phyloP scores from a whole-genome alignment of 2,888 invertebrate genomes.

The Brassicogethes aeneus region DNA sequence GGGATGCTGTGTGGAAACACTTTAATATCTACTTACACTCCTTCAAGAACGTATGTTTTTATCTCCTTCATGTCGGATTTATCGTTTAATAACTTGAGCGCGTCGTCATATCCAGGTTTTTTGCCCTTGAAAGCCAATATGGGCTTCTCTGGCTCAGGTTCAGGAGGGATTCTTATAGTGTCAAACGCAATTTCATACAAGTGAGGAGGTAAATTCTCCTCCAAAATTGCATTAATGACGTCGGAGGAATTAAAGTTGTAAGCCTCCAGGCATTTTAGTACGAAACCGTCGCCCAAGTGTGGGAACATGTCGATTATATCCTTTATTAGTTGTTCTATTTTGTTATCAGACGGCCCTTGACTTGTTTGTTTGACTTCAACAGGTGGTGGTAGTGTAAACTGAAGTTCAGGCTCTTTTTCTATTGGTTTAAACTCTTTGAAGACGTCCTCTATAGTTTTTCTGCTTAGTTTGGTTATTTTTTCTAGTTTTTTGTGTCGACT shows the following conservation, averaged over 20 bases:
- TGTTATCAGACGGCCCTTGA: constrained; percentile 15
- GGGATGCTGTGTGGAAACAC: too few species aligned
- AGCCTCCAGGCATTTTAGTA: constrained; percentile 65
- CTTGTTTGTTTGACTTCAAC: constrained; percentile 1
- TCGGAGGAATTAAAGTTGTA: constrained; percentile 66
- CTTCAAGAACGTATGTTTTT: constrained; percentile 28
- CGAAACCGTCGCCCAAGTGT: constrained; percentile 68
- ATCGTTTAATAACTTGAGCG: constrained; percentile 60
- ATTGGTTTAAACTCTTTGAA: constrained; percentile 21
- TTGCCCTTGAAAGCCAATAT: constrained; percentile 45
- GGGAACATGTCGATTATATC: constrained; percentile 56
- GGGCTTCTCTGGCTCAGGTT: constrained; percentile 35
- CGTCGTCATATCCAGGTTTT: constrained; percentile 52
- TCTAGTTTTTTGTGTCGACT: constrained; percentile 22
- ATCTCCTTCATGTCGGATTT: constrained; percentile 48
- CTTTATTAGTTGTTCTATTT: constrained; percentile 39
- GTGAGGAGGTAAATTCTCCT: constrained; percentile 54
- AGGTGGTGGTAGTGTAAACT: background rate
- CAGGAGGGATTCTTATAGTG: constrained; percentile 51
- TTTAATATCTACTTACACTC: constrained; percentile 32
- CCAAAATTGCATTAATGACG: constrained; percentile 77
- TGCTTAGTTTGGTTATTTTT: constrained; percentile 17
- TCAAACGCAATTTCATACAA: constrained; percentile 33
- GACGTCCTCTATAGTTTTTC: constrained; percentile 18
- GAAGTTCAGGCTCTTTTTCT: constrained; percentile 2